Percentiles rank a stretch among this genome's conserved stretches.
phyloP scores from a whole-genome alignment of 2,113 vertebrate species.

The Gymnogyps californianus region DNA sequence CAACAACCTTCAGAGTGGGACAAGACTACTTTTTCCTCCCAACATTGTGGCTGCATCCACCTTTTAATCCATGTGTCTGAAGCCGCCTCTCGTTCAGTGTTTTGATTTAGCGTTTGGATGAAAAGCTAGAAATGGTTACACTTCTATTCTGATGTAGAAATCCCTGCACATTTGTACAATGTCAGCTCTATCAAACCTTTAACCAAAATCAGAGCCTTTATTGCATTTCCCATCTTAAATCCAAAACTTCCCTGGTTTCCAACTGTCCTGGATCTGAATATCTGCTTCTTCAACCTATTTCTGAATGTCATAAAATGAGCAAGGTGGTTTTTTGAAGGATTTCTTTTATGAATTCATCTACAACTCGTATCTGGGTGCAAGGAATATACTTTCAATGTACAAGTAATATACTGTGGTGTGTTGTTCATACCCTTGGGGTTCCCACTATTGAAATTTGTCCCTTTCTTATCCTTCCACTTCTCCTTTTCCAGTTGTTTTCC shows the following conservation, averaged over 20 bases:
- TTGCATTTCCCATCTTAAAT: neutral
- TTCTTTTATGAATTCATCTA: neutral
- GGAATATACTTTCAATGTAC: neutral
- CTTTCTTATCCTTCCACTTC: neutral
- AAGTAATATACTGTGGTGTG: neutral
- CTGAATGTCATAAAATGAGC: neutral
- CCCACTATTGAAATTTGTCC: neutral
- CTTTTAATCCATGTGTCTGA: neutral
- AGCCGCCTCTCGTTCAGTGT: neutral
- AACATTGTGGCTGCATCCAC: neutral
- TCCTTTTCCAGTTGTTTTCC: neutral
- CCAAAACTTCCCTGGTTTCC: neutral
- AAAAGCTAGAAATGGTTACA: neutral
- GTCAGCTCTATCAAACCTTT: neutral
- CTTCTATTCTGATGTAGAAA: neutral
- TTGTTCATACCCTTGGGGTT: neutral
- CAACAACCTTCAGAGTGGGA: neutral
- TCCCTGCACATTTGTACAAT: neutral
- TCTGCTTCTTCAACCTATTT: neutral
- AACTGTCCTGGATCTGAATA: neutral
- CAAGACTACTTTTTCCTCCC: neutral
- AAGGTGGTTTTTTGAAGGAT: neutral
- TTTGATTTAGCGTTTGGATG: neutral
- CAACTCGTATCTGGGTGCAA: neutral
- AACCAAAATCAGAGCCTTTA: neutral